These are phyloP conservation scores for Mixornis gularis DNA, from an alignment of 2,113 vertebrate species.

Conservation along the genomic window DNA sequence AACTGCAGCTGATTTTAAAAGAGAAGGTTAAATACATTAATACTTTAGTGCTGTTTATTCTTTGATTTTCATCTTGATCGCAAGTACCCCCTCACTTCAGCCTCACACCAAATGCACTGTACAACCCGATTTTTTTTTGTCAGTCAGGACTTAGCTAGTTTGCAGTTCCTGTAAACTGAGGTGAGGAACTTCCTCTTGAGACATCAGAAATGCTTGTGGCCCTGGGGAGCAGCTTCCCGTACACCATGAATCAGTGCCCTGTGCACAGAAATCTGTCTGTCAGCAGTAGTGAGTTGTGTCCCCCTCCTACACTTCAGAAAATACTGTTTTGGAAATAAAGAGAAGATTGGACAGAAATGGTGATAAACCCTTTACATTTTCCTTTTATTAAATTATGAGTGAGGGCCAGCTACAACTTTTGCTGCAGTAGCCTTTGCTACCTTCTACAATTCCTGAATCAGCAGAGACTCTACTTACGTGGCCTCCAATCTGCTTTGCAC, in stretches of 20 bases:
- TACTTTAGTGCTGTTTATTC: background rate
- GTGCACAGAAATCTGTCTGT: background rate
- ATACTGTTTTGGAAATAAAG: background rate
- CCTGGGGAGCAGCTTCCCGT: background rate
- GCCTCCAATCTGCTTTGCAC: background rate
- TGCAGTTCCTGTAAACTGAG: background rate
- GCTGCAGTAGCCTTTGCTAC: background rate
- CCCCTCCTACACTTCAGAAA: background rate
- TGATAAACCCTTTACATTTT: background rate
- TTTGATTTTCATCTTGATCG: background rate
- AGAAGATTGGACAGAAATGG: background rate
- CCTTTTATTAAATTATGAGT: background rate
- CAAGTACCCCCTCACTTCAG: background rate
- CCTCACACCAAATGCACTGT: background rate
- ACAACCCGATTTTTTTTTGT: background rate
- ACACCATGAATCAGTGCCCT: fast-evolving
- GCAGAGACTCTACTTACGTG: background rate
- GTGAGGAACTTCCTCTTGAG: background rate
- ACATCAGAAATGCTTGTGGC: background rate
- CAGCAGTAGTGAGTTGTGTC: fast-evolving
- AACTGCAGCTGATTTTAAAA: background rate
- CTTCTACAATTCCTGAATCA: background rate
- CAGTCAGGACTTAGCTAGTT: background rate
- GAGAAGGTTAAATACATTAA: background rate
- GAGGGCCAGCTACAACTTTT: background rate